These are phyloP conservation scores for Trissolcus basalis DNA, from an alignment of 1,140 invertebrate genomes.

Conservation along the genomic window DNA sequence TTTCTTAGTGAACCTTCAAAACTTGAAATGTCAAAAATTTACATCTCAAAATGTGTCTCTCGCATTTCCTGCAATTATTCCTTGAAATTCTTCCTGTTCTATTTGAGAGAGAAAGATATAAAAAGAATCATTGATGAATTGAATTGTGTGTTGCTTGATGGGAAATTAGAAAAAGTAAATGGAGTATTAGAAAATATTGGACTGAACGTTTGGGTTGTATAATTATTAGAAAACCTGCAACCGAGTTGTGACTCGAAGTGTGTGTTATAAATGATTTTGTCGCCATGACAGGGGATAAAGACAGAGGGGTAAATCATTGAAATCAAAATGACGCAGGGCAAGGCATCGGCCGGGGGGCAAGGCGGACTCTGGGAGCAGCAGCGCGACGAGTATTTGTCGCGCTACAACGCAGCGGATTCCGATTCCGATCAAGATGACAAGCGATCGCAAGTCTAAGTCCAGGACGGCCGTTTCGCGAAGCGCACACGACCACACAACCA, in stretches of 20 bases:
- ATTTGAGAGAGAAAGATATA: slow-evolving; percentile 13
- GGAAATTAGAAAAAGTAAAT: slow-evolving; percentile 36
- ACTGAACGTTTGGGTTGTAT: slow-evolving; percentile 41
- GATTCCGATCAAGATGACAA: slow-evolving; percentile 76
- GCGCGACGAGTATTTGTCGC: slow-evolving; percentile 74
- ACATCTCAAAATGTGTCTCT: too few species aligned
- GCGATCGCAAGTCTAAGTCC: slow-evolving; percentile 72
- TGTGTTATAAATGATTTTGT: slow-evolving; percentile 65
- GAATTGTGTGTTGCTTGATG: slow-evolving; percentile 30
- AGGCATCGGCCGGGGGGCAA: slow-evolving; percentile 71
- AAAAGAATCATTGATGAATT: too few species aligned
- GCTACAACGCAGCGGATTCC: slow-evolving; percentile 75
- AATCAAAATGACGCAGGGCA: slow-evolving; percentile 74
- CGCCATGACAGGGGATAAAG: slow-evolving; percentile 69
- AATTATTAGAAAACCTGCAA: slow-evolving; percentile 53
- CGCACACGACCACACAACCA: slow-evolving; percentile 47
- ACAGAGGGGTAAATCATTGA: slow-evolving; percentile 70
- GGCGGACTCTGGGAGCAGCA: slow-evolving; percentile 71
- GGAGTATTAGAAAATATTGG: slow-evolving; percentile 19
- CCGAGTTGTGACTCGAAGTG: slow-evolving; percentile 51
- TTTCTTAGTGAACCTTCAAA: too few species aligned
- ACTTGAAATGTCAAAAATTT: too few species aligned
- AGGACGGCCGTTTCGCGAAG: slow-evolving; percentile 38
- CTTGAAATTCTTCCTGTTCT: too few species aligned
- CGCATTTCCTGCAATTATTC: too few species aligned